Conservation (phyloP, 2,113 vertebrate genomes). For the Stigmatopora argus region DNA sequence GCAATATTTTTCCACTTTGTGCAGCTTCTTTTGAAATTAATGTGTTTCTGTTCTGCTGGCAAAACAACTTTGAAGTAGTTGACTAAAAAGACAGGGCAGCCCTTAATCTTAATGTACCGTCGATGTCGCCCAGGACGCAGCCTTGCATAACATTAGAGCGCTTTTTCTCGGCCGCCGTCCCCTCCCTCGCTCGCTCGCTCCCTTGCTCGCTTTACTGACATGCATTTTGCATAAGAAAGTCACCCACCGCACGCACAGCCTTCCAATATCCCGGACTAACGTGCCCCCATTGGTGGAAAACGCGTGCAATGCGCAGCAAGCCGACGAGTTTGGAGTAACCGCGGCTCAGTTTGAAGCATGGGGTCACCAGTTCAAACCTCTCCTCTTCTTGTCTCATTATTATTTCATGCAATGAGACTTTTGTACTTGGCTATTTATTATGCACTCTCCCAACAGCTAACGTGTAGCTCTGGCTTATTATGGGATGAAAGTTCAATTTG, state of each 20-base stretch:
- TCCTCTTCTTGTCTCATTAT: constrained; percentile 31
- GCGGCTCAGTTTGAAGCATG: constrained; percentile 12
- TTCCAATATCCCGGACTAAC: background rate
- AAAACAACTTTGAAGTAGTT: constrained; percentile 15
- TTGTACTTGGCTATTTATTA: constrained; percentile 18
- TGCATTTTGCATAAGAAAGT: constrained; percentile 42
- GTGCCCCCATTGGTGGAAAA: background rate
- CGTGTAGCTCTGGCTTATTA: constrained; percentile 13
- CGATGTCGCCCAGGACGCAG: constrained; percentile 14
- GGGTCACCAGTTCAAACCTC: constrained; percentile 22
- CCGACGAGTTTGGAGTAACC: background rate
- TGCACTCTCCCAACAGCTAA: constrained; percentile 17
- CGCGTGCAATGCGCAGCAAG: background rate
- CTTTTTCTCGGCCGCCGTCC: constrained; percentile 15
- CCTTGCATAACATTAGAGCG: constrained; percentile 27
- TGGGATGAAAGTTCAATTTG: constrained; percentile 22
- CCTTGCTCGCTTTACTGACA: constrained; percentile 32
- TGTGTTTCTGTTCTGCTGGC: constrained; percentile 15
- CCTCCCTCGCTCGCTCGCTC: background rate
- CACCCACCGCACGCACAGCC: constrained; percentile 13
- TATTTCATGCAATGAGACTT: constrained; percentile 41
- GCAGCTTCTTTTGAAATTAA: constrained; percentile 34
- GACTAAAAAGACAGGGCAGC: constrained; percentile 7
- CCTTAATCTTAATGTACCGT: constrained; percentile 6
- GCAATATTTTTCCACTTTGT: constrained; percentile 20